A percentile compares a stretch with the other conserved stretches of the same genome.
These are phyloP conservation scores for Temnothorax nylanderi DNA, from an alignment of 1,140 invertebrate species.

Conservation along the genomic window DNA sequence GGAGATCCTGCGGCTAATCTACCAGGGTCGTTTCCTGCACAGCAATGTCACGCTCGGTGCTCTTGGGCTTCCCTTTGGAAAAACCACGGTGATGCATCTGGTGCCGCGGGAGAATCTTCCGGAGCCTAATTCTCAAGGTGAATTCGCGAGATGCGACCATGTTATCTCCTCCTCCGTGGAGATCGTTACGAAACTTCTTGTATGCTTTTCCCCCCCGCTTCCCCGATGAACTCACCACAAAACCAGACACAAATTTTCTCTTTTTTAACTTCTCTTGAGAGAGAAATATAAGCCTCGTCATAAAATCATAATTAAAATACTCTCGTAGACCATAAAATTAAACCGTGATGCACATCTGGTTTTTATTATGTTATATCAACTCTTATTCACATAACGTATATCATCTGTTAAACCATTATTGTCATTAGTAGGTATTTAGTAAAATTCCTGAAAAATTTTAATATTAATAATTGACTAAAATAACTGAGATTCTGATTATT, in stretches of 20 bases:
- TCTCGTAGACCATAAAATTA: neutral
- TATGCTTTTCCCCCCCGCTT: neutral
- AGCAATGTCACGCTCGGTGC: constrained; percentile 99
- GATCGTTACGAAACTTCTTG: constrained; percentile 7
- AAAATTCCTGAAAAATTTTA: neutral
- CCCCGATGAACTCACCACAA: neutral
- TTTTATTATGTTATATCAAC: constrained; percentile 11
- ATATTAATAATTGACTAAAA: neutral
- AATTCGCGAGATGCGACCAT: constrained; percentile 18
- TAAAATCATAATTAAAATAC: constrained; percentile 10
- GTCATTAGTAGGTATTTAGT: neutral
- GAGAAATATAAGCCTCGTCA: neutral
- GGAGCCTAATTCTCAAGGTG: constrained; percentile 99
- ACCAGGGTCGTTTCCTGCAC: constrained; percentile 99
- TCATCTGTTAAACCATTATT: neutral
- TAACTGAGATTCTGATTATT: neutral
- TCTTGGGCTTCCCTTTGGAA: constrained; percentile 97
- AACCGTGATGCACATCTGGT: neutral
- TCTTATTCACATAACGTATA: neutral
- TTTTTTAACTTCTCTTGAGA: constrained; percentile 28
- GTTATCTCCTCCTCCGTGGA: neutral
- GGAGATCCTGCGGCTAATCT: constrained; percentile 99
- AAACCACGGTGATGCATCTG: constrained; percentile 99
- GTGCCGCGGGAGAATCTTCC: constrained; percentile 99
- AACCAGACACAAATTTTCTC: constrained; percentile 21